Percentiles rank a stretch among this genome's conserved stretches.
These are phyloP conservation scores for Himalopsyche kuldschensis DNA, from an alignment of 2,888 invertebrate genomes.

Conservation along the genomic window DNA sequence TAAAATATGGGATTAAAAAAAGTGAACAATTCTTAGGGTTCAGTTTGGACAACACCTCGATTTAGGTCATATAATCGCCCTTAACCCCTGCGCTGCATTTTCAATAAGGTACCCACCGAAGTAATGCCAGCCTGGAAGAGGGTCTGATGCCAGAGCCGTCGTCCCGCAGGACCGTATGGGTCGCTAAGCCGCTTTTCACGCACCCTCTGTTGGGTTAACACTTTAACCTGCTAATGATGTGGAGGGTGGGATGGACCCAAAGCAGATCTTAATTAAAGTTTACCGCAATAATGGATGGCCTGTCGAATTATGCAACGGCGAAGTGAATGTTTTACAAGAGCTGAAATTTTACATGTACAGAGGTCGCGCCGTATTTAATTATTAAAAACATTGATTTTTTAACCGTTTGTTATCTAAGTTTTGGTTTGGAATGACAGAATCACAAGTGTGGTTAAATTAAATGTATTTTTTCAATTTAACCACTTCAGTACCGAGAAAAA, in stretches of 20 bases:
- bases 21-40: too few species aligned
- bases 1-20: too few species aligned
- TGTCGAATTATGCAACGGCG: background rate
- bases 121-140: background rate
- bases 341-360: background rate
- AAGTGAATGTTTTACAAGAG: background rate
- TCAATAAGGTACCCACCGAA: background rate
- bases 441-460: too few species aligned
- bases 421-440: too few species aligned
- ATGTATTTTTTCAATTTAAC: too few species aligned
- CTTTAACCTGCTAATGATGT: background rate
- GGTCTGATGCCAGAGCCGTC: background rate
- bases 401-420: too few species aligned
- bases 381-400: too few species aligned
- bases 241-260: background rate
- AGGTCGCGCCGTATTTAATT: too few species aligned
- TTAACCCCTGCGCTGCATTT: background rate
- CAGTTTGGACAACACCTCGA: background rate
- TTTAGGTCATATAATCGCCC: background rate
- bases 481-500: too few species aligned
- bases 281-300: background rate
- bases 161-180: background rate
- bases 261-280: background rate
- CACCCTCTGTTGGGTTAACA: constrained; percentile 1
- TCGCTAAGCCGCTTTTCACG: background rate